Base-by-base conservation (phyloP, 2,113 vertebrate species). In the Rhea americana region DNA sequence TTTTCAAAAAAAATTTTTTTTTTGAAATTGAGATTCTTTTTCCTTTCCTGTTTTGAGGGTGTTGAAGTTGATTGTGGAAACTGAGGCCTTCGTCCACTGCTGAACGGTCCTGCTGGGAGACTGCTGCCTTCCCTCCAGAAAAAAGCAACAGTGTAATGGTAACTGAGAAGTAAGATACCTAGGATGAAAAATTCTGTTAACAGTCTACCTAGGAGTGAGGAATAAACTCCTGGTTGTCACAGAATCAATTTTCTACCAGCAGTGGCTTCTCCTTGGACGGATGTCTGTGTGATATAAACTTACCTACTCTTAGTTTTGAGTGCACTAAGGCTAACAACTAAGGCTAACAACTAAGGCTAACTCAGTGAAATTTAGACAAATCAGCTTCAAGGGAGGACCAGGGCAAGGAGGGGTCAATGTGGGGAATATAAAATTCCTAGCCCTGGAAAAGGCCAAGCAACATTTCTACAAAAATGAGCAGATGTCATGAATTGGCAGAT, bases 201-300 rank as follows among this genome's bases (percentile, higher is more conserved):
- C 13, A 21, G 21, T 63, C 1, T 0, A 13, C 50, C 73, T 1
- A 11, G 30, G 32, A 26, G 5, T 61, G 39, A 66, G 2, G 6
- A 86, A 55, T 72, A 86, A 91, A 59, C 4, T 26, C 48, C 17
- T 2, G 2, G 21, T 55, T 89, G 32, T 66, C 70, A 76, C 5
- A 7, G 28, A 73, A n/a, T 61, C 32, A 19, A 63, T 61, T 56
- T 63, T 74, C 45, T 53, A 83, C 63, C 47, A 82, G 62, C 58
- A 72, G 21, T 32, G 32, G 65, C 62, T 50, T 72, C 28, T 14
- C 20, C 18, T 72, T 56, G 50, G 30, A 51, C 51, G 79, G 62
- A 45, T 12, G 12, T 5, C 30, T 12, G 32, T 0, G 4, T n/a
- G 43, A 61, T 43, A 61, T 20, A 58, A 86, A 48, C 2, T 39